Evolutionary conservation across 2,888 invertebrate genomes (phyloP), one percentile per base, ranked within the genome.

Genomic region (Pyralis farinalis): DNA sequence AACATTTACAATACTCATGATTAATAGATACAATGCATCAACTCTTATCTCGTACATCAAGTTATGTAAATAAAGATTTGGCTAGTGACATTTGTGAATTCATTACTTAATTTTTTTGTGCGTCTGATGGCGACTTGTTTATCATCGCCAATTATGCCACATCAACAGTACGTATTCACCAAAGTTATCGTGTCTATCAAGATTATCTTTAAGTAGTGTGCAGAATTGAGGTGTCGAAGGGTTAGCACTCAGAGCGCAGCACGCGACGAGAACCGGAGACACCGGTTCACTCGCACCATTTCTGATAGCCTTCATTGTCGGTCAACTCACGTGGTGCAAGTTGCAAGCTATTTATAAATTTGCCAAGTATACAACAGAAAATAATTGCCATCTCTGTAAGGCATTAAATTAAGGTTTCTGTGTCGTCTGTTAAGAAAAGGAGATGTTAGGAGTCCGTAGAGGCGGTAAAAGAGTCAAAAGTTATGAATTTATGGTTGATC

Each of bases 271-370:
- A 53, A 53, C 55, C 59, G 62, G 71, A 35, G 65, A 50, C 70
- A 75, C 74, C 72, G 71, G 75, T 73, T 59, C 55, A 40, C 58
- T 60, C 62, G 61, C 53, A 69, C 66, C 66, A 70, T 67, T 71
- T 72, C 63, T 71, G 70, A 69, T 71, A 63, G 63, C 69, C 72
- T 69, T 70, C 68, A 51, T 58, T 62, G 65, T 66, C 67, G 63
- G 62, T 59, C 67, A 62, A 42, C 42, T 41, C 40, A 55, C 41
- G 44, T 58, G 70, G 64, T 46, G 42, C 55, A 68, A 66, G 63
- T 45, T 25, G 31, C 12, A 28, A 30, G 36, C 16, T 16, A 16
- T 16, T 16, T 16, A 16, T 16, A 16, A 16, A 16, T 3, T 16
- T 16, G 2, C 16, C 16, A 16, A 16, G 16, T 3, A 16, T 4